Percentiles rank a stretch among this genome's conserved stretches.
These are phyloP conservation scores for Heliconius nattereri DNA, from an alignment of 1,140 invertebrate species.

Conservation along the genomic window DNA sequence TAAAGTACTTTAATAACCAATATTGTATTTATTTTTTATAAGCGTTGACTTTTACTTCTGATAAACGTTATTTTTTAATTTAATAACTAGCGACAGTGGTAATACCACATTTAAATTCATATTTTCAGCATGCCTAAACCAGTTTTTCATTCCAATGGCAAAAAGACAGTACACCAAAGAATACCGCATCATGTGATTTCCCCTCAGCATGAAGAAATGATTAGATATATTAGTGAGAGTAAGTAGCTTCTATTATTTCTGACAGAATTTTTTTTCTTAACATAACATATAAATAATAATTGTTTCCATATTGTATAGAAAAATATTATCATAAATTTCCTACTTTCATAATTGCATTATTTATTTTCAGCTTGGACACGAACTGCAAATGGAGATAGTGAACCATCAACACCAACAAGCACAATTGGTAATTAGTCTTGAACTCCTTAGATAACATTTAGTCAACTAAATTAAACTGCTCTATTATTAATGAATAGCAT, in stretches of 20 bases:
- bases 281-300: not conserved
- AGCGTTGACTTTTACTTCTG: not conserved
- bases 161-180: slow-evolving; percentile 84
- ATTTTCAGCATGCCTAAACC: slow-evolving; percentile 84
- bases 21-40: slow-evolving; percentile 22
- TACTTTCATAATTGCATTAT: not conserved
- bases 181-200: slow-evolving; percentile 85
- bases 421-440: slow-evolving; percentile 62
- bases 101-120: slow-evolving; percentile 15
- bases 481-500: not conserved
- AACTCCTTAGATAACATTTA: not conserved
- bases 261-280: not conserved
- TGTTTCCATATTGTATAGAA: not conserved
- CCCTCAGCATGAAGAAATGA: slow-evolving; percentile 88
- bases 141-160: slow-evolving; percentile 87
- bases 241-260: slow-evolving; percentile 60
- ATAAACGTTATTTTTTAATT: not conserved
- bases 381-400: slow-evolving; percentile 80
- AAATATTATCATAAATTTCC: not conserved
- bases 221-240: slow-evolving; percentile 88
- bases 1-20: slow-evolving; percentile 30
- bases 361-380: slow-evolving; percentile 80
- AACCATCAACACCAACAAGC: slow-evolving; percentile 77
- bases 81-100: not conserved
- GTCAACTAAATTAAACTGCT: not conserved